Evolutionary conservation across 2,113 vertebrate genomes (phyloP).

Genomic region (Halcyon malimbica): DNA sequence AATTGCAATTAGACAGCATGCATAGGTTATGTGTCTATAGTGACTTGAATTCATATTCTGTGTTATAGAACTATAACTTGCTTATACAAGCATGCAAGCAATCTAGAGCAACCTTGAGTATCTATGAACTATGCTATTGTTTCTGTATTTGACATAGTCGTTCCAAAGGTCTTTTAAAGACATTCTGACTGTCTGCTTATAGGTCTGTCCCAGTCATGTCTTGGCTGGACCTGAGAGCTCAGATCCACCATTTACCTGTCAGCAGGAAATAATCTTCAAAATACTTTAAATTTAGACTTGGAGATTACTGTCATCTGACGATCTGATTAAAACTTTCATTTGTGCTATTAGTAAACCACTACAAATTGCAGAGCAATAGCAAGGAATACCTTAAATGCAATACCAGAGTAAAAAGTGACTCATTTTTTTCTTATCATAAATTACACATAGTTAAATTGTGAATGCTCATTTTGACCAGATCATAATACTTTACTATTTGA

Average conservation of each 20-base stretch:
- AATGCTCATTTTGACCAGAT: neutral
- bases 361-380: neutral
- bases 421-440: neutral
- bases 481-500: neutral
- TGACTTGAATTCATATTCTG: neutral
- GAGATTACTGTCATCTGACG: neutral
- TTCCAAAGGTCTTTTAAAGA: neutral
- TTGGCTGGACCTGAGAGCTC: neutral
- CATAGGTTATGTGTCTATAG: fast-evolving
- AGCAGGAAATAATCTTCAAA: neutral
- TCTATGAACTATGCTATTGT: neutral
- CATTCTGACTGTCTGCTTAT: neutral
- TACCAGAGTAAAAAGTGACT: neutral
- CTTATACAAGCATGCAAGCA: neutral
- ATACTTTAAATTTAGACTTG: neutral
- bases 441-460: neutral
- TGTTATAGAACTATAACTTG: neutral
- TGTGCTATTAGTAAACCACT: neutral
- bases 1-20: neutral
- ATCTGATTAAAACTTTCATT: neutral
- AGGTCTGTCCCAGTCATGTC: neutral
- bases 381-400: neutral
- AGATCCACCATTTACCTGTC: neutral
- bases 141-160: neutral
- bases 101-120: neutral